Evolutionary conservation across 2,113 vertebrate genomes (phyloP), one percentile per base, ranked within the genome.

Genomic region (Onychostruthus taczanowskii): DNA sequence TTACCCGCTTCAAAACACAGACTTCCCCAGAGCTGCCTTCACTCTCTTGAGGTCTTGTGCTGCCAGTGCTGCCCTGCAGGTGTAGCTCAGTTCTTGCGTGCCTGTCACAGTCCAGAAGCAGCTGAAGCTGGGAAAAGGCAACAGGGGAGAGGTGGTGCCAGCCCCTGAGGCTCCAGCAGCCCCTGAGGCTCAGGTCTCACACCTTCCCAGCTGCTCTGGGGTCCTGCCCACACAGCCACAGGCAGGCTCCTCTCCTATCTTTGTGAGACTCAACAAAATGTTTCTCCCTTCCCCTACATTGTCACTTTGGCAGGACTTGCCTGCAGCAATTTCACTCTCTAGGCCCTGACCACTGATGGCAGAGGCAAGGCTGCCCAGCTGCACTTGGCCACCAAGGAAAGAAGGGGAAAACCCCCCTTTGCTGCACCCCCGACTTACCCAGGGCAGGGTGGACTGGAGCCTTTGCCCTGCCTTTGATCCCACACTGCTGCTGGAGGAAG

Each of bases 371-470:
- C 4, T 33, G 37, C 41, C 52, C 41, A 44, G 27, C 47, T 44
- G 37, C 37, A 16, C n/a, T 74, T 8, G 2, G 10, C 35, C 19
- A 16, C 6, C 7, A 17, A 31, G 18, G 9, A 43, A 19, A n/a
- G 43, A 14, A 13, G 14, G 8, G n/a, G 9, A 5, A 31, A 33
- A 5, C 7, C 8, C 7, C 43, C 3, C 11, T 43, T 13, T 2
- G 3, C 22, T 14, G 20, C 3, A 1, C 3, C 30, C 30, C 0
- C 0, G 17, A 5, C 63, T 47, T 39, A 19, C 9, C 9, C 27
- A 14, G 18, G 1, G 3, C n/a, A 50, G 35, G 39, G 2, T 4
- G 9, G 12, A 69, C 63, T n/a, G 55, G 15, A 53, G 24, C 8
- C 4, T 11, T 7, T 35, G 16, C 11, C 18, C 74, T 44, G 35